phyloP scores from a whole-genome alignment of 2,888 invertebrate genomes.

The Drosophila gaucha region DNA sequence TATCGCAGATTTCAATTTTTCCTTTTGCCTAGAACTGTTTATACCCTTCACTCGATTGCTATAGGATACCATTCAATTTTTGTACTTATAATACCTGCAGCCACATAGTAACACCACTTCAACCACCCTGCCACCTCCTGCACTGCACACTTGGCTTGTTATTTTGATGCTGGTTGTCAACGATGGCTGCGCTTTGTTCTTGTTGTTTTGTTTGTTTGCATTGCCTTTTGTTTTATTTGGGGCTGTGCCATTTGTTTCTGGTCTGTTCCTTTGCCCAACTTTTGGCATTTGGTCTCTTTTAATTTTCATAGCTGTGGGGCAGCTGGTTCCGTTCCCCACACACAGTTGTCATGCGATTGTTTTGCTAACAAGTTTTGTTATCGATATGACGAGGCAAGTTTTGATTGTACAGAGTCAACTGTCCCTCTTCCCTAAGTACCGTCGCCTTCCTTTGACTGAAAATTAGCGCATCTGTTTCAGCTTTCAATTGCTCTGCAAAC shows the following conservation, averaged over 20 bases:
- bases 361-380: constrained; percentile 44
- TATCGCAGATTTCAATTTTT: too few species aligned
- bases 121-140: constrained; percentile 2
- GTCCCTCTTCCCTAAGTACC: too few species aligned
- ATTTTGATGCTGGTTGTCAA: constrained; percentile 77
- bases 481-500: constrained; percentile 43
- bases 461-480: constrained; percentile 63
- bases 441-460: not conserved
- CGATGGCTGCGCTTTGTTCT: constrained; percentile 40
- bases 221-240: constrained; percentile 14
- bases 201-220: constrained; percentile 9
- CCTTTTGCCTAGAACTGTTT: not conserved
- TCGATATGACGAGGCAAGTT: constrained; percentile 16
- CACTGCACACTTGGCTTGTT: constrained; percentile 43
- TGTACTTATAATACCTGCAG: constrained; percentile 14
- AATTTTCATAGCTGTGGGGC: constrained; percentile 65
- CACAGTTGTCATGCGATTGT: constrained; percentile 34
- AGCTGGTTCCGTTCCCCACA: constrained; percentile 42
- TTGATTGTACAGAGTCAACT: constrained; percentile 4
- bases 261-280: constrained; percentile 21
- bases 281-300: constrained; percentile 58
- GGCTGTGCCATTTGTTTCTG: constrained; percentile 7
- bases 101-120: not conserved
- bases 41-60: not conserved
- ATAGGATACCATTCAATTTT: constrained; percentile 32